A percentile compares a stretch with the other conserved stretches of the same genome.
Evolutionary conservation across 1,140 invertebrate genomes (phyloP).

Genomic region (Drosophila nannoptera): DNA sequence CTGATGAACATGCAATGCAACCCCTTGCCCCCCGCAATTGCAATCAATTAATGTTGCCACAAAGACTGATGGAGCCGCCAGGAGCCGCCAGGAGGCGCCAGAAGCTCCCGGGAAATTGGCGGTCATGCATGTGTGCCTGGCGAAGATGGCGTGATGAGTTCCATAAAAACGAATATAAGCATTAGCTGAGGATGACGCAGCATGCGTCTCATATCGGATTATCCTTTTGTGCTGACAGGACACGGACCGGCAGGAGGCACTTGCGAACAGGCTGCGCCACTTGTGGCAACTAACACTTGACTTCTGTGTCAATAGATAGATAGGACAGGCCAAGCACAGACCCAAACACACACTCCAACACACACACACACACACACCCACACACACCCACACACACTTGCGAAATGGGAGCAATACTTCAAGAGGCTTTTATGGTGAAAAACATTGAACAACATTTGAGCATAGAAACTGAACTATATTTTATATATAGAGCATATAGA

Average conservation of each 20-base stretch:
- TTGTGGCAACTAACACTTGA: slow-evolving; percentile 73
- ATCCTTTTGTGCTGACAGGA: slow-evolving; percentile 27
- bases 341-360: slow-evolving; percentile 10
- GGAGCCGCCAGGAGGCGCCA: slow-evolving; percentile 25
- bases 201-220: slow-evolving; percentile 32
- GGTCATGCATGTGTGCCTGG: slow-evolving; percentile 21
- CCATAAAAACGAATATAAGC: slow-evolving; percentile 36
- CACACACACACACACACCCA: slow-evolving; percentile 10
- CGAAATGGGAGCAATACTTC: slow-evolving; percentile 39
- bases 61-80: slow-evolving; percentile 54
- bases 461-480: slow-evolving; percentile 25
- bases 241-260: slow-evolving; percentile 21
- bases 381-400: slow-evolving; percentile 4
- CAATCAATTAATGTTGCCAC: slow-evolving; percentile 53
- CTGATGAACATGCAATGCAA: too few relatives aligned
- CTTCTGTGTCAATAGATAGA: slow-evolving; percentile 67
- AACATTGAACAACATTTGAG: slow-evolving; percentile 6
- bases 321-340: slow-evolving; percentile 9
- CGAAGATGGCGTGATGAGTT: slow-evolving; percentile 10
- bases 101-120: slow-evolving; percentile 19
- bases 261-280: slow-evolving; percentile 55
- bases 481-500: too few relatives aligned
- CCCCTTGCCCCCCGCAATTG: slow-evolving; percentile 9
- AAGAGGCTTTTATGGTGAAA: slow-evolving; percentile 25
- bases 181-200: slow-evolving; percentile 48